Conservation (phyloP, 2,113 vertebrate species). For the Tychaedon coryphoeus region DNA sequence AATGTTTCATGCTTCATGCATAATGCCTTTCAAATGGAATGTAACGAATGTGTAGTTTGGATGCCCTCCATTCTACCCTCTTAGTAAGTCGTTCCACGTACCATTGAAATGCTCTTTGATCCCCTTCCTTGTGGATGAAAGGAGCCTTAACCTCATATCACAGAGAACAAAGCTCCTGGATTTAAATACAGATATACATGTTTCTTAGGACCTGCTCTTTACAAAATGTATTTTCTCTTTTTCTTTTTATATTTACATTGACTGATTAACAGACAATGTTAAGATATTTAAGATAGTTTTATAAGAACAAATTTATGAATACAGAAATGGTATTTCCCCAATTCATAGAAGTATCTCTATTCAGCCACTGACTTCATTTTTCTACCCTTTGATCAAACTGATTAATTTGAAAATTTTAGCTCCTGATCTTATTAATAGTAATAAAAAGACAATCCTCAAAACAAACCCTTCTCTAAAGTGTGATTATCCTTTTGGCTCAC, state of each 20-base stretch:
- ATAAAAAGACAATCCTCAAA: neutral
- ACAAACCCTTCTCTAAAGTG: neutral
- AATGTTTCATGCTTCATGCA: neutral
- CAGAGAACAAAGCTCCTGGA: neutral
- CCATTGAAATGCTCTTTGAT: neutral
- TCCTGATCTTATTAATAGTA: neutral
- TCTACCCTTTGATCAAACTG: neutral
- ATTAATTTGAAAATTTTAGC: neutral
- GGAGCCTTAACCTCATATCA: neutral
- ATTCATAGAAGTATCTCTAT: neutral
- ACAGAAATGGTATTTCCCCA: neutral
- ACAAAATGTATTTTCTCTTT: neutral
- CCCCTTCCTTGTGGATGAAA: neutral
- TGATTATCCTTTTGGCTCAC: neutral
- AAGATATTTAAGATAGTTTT: neutral
- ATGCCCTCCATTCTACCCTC: neutral
- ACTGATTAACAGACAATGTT: neutral
- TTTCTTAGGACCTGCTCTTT: neutral
- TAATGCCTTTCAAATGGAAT: neutral
- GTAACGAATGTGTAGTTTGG: accelerated
- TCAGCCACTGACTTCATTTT: neutral
- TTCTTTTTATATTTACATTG: neutral
- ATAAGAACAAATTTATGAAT: neutral
- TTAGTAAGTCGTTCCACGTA: neutral
- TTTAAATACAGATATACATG: neutral